Conservation (phyloP, 2,888 invertebrate species). For the Ormia ochracea region DNA sequence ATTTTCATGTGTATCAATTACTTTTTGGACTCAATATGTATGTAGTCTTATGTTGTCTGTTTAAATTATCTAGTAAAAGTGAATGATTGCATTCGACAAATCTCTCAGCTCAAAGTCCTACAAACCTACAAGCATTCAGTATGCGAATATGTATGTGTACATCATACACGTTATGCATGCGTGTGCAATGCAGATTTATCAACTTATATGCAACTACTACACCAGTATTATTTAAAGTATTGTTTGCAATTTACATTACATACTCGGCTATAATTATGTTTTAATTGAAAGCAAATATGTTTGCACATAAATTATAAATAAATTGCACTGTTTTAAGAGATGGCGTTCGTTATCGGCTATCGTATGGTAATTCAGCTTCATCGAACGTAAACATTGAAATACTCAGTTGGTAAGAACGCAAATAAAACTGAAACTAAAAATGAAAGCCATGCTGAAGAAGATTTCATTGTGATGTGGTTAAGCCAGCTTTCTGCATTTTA, state of each 20-base stretch:
- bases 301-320: no score
- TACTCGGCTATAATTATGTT: constrained; percentile 43
- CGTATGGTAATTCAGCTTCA: no score
- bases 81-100: constrained; percentile 52
- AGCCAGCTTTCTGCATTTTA: no score
- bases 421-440: no score
- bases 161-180: neutral
- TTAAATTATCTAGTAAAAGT: constrained; percentile 47
- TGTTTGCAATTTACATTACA: neutral
- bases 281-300: constrained; percentile 32
- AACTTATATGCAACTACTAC: no score
- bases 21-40: constrained; percentile 15
- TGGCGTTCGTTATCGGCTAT: no score
- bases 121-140: neutral
- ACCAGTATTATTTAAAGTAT: no score
- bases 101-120: constrained; percentile 35
- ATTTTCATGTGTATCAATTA: constrained; percentile 64
- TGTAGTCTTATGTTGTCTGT: constrained; percentile 42
- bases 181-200: no score
- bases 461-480: no score
- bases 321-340: neutral
- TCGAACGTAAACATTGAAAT: no score
- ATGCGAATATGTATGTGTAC: neutral
- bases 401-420: no score
- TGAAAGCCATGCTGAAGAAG: no score